These are phyloP conservation scores for Drosophila prosaltans DNA, from an alignment of 1,140 invertebrate species.

Conservation along the genomic window DNA sequence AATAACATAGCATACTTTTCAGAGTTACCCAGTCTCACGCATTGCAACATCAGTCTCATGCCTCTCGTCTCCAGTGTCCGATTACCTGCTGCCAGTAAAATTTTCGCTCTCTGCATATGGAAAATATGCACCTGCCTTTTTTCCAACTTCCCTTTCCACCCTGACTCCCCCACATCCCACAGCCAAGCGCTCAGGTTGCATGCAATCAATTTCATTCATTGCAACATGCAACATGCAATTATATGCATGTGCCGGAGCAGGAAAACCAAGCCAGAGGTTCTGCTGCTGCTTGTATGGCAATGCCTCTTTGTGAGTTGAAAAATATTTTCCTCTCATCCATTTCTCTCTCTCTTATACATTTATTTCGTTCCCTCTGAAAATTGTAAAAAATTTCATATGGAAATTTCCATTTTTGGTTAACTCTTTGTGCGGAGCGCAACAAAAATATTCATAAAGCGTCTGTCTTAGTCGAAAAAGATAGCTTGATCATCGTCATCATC, in stretches of 20 bases:
- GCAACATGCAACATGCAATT: constrained; percentile 41
- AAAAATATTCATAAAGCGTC: constrained; percentile 21
- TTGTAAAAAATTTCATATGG: constrained; percentile 63
- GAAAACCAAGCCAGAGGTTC: constrained; percentile 3
- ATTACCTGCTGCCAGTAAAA: constrained; percentile 26
- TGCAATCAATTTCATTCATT: constrained; percentile 71
- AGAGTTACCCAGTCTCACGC: constrained; percentile 14
- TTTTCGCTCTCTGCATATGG: constrained; percentile 14
- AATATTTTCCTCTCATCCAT: constrained; percentile 55
- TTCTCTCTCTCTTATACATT: background rate
- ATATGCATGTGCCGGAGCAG: constrained; percentile 9
- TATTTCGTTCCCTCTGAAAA: constrained; percentile 39
- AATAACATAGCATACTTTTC: constrained; percentile 56
- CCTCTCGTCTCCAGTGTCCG: constrained; percentile 30
- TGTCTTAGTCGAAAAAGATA: constrained; percentile 16
- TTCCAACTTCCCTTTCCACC: constrained; percentile 8
- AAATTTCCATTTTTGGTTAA: constrained; percentile 36
- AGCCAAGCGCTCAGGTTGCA: constrained; percentile 17
- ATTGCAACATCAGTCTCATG: constrained; percentile 1
- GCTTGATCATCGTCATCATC: constrained; percentile 49
- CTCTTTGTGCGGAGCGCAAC: constrained; percentile 23
- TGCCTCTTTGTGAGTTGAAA: constrained; percentile 54
- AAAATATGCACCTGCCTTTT: constrained; percentile 52
- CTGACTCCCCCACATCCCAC: background rate
- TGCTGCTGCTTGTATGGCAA: background rate